Evolutionary conservation across 2,797 vertebrate genomes (phyloP).

Genomic region (Cossypha niveicapilla): DNA sequence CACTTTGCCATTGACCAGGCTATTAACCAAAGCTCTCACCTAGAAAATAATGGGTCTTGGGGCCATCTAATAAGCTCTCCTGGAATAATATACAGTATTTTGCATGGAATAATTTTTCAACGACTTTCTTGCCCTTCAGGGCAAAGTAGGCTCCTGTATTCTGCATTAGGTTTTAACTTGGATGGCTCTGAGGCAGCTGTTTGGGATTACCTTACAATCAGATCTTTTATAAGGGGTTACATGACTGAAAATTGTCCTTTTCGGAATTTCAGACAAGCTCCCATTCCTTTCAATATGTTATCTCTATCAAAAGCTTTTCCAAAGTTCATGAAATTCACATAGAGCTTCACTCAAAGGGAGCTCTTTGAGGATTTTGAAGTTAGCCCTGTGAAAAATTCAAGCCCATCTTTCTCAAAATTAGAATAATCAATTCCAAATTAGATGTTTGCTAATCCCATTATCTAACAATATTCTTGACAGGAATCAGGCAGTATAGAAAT

Average conservation of each 20-base stretch:
- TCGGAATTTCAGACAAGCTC: neutral
- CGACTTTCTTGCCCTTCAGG: neutral
- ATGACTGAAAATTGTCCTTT: neutral
- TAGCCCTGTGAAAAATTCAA: neutral
- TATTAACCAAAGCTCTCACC: neutral
- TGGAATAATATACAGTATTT: neutral
- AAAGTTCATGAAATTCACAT: neutral
- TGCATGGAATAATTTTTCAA: neutral
- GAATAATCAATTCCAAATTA: neutral
- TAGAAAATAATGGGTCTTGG: neutral
- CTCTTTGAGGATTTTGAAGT: neutral
- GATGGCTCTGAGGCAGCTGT: neutral
- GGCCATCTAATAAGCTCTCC: neutral
- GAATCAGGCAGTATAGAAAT: neutral
- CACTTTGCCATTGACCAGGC: neutral
- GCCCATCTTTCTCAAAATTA: neutral
- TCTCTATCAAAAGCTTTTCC: neutral
- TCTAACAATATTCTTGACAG: neutral
- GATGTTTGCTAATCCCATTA: neutral
- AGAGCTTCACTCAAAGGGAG: neutral
- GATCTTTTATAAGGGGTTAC: neutral
- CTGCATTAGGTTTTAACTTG: neutral
- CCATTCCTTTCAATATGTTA: neutral
- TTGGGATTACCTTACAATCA: neutral
- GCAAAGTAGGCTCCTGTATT: neutral